phyloP scores from a whole-genome alignment of 2,888 invertebrate genomes.

The Fabriciana adippe region DNA sequence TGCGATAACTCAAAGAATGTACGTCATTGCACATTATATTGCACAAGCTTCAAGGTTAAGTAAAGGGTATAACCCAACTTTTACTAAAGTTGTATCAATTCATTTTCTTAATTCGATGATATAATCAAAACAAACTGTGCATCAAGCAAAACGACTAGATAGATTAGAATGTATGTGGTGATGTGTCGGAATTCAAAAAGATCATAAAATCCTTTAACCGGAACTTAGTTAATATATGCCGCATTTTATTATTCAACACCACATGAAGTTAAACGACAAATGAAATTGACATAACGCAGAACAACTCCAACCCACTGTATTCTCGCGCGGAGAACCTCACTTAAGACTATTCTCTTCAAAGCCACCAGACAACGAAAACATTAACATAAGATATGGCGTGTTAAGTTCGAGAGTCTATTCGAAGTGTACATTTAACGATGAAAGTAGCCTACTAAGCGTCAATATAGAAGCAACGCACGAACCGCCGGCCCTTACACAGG shows the following conservation, averaged over 20 bases:
- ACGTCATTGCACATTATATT: constrained; percentile 8
- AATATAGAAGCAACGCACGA: background rate
- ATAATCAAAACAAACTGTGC: constrained; percentile 4
- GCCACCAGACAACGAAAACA: constrained; percentile 1
- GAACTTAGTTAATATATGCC: background rate
- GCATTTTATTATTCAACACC: background rate
- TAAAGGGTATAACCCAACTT: background rate
- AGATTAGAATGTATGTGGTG: constrained; percentile 6
- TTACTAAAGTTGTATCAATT: background rate
- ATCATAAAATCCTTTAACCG: background rate
- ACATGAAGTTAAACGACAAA: background rate
- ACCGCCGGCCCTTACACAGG: no score
- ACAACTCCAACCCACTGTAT: no score
- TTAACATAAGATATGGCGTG: constrained; percentile 12
- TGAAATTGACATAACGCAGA: background rate
- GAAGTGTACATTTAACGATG: constrained; percentile 2
- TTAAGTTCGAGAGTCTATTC: constrained; percentile 11
- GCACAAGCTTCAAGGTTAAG: background rate
- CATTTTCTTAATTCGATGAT: background rate
- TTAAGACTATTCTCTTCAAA: background rate
- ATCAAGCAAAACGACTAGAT: constrained; percentile 22
- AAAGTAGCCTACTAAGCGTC: constrained; percentile 12
- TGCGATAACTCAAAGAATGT: background rate
- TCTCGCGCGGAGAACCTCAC: background rate
- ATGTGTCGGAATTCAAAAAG: background rate